A percentile compares a stretch with the other conserved stretches of the same genome.
These are phyloP conservation scores for Acanthacorydalis orientalis DNA, from an alignment of 2,888 invertebrate genomes.

Conservation along the genomic window DNA sequence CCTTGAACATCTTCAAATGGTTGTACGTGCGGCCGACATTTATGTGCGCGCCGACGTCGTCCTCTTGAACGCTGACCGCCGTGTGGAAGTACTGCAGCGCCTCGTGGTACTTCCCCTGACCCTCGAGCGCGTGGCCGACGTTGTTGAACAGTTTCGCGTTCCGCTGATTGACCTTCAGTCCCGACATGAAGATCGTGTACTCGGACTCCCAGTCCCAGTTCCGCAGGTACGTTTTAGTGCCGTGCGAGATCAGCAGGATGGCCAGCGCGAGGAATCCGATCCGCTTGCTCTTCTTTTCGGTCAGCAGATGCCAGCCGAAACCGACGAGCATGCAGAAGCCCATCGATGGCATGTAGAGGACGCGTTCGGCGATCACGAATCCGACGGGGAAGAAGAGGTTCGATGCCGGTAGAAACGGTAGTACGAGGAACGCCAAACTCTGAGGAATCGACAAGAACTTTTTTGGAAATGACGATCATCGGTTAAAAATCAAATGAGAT, in stretches of 20 bases:
- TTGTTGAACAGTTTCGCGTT: constrained; percentile 97
- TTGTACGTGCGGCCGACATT: constrained; percentile 93
- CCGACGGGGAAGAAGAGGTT: constrained; percentile 97
- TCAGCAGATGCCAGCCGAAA: constrained; percentile 61
- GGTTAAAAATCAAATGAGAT: too few species aligned
- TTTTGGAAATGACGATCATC: too few species aligned
- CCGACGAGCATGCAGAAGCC: constrained; percentile 88
- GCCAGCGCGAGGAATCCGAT: constrained; percentile 47
- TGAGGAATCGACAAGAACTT: constrained; percentile 29
- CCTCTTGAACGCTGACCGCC: constrained; percentile 83
- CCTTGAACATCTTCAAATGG: constrained; percentile 69
- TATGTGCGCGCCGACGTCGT: constrained; percentile 93
- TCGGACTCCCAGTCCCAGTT: constrained; percentile 91
- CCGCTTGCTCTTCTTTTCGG: constrained; percentile 45
- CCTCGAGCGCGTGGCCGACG: constrained; percentile 90
- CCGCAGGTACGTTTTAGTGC: constrained; percentile 68
- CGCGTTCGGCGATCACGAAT: constrained; percentile 90
- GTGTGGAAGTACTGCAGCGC: constrained; percentile 83
- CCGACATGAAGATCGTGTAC: constrained; percentile 86
- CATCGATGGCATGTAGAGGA: constrained; percentile 94
- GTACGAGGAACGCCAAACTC: constrained; percentile 71
- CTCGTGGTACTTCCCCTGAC: constrained; percentile 47
- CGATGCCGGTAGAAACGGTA: constrained; percentile 91
- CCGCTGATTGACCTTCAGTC: constrained; percentile 65
- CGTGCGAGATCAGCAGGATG: constrained; percentile 55